Percentiles rank a stretch among this genome's conserved stretches.
phyloP scores from a whole-genome alignment of 2,888 invertebrate species.

The Scaptomyza flava region DNA sequence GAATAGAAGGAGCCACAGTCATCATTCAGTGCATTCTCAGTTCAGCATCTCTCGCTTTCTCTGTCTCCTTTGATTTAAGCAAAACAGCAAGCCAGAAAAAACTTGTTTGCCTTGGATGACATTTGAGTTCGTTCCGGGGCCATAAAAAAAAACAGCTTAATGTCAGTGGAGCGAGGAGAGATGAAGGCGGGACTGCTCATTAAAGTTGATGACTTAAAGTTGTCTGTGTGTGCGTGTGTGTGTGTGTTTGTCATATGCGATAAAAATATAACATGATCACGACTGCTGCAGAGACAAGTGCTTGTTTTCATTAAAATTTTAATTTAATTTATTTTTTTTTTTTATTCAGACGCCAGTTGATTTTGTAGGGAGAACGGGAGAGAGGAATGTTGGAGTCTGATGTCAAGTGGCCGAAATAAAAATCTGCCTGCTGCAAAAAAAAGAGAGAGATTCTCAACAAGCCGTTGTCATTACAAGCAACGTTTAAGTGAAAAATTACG shows the following conservation, averaged over 20 bases:
- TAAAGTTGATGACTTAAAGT: slow-evolving; percentile 62
- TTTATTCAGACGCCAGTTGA: background rate
- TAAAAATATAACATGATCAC: slow-evolving; percentile 5
- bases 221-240: slow-evolving; percentile 11
- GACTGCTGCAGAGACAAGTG: slow-evolving; percentile 47
- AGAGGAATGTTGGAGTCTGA: slow-evolving; percentile 6
- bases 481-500: slow-evolving; percentile 71
- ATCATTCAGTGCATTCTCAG: slow-evolving; percentile 12
- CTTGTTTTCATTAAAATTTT: slow-evolving; percentile 78
- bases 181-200: slow-evolving; percentile 31
- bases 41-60: background rate
- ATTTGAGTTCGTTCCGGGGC: slow-evolving; percentile 36
- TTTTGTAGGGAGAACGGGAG: background rate
- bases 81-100: slow-evolving; percentile 47
- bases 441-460: slow-evolving; percentile 17
- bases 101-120: slow-evolving; percentile 44
- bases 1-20: background rate
- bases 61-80: slow-evolving; percentile 43
- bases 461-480: slow-evolving; percentile 51
- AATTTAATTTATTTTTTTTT: slow-evolving; percentile 56
- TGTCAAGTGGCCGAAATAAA: slow-evolving; percentile 74
- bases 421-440: slow-evolving; percentile 41
- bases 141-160: background rate
- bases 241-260: slow-evolving; percentile 21
- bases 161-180: background rate